A percentile compares a stretch with the other conserved stretches of the same genome.
phyloP scores from a whole-genome alignment of 2,888 invertebrate genomes.

The Xestoiulus laeticollis region DNA sequence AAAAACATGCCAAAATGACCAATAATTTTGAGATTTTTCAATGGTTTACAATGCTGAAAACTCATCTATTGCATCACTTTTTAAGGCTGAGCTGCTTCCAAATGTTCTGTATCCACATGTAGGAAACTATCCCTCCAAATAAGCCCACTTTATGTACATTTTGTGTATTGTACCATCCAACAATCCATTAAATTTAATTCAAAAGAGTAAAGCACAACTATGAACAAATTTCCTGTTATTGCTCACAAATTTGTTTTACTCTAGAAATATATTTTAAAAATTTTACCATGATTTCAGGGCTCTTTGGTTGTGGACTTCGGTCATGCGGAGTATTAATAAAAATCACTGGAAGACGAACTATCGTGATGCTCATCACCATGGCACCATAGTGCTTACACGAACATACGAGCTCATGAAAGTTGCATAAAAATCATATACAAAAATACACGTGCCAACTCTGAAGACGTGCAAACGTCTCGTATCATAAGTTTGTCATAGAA shows the following conservation, averaged over 20 bases:
- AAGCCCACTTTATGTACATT: not conserved
- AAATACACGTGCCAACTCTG: not conserved
- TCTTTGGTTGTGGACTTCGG: not conserved
- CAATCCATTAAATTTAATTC: not conserved
- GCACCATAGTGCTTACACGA: not conserved
- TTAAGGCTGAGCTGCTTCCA: no score
- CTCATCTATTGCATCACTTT: no score
- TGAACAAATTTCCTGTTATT: not conserved
- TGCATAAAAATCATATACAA: slow-evolving; percentile 24
- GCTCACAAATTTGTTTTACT: not conserved
- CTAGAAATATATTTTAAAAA: not conserved
- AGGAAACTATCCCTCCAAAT: not conserved
- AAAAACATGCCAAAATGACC: not conserved
- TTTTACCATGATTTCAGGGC: not conserved
- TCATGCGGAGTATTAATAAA: not conserved
- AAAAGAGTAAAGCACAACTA: not conserved
- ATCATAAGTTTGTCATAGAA: not conserved
- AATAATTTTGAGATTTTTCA: not conserved
- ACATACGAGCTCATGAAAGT: not conserved
- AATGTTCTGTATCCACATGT: not conserved
- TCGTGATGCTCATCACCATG: not conserved
- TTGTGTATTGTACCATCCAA: not conserved
- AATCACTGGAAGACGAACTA: not conserved
- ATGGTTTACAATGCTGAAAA: no score
- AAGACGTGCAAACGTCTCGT: not conserved